Evolutionary conservation across 1,140 invertebrate species (phyloP).

Genomic region (Drosophila athabasca): DNA sequence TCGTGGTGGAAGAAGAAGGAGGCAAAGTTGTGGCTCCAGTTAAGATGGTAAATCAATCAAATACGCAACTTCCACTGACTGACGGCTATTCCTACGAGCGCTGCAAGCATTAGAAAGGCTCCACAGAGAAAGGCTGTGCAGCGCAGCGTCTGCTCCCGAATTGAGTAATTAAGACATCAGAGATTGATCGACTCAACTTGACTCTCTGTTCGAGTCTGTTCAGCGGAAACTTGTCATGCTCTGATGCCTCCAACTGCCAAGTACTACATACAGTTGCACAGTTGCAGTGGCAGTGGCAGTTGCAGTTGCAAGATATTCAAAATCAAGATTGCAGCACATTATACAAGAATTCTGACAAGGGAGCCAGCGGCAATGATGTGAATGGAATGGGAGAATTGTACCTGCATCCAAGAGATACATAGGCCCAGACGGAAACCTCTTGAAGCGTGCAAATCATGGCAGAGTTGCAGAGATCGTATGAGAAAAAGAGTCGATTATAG

Average conservation of each 20-base stretch:
- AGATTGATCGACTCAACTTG: constrained; percentile 47
- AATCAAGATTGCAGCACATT: constrained; percentile 47
- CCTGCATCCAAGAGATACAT: constrained; percentile 3
- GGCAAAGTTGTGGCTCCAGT: constrained; percentile 19
- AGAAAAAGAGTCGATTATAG: constrained; percentile 4
- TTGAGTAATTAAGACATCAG: constrained; percentile 69
- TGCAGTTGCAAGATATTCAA: constrained; percentile 41
- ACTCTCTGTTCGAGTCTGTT: neutral
- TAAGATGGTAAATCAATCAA: constrained; percentile 72
- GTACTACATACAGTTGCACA: constrained; percentile 2
- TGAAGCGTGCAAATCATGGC: constrained; percentile 4
- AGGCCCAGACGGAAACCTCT: constrained; percentile 9
- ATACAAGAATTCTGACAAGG: constrained; percentile 36
- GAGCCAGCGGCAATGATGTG: neutral
- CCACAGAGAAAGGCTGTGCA: constrained; percentile 30
- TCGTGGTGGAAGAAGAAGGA: constrained; percentile 36
- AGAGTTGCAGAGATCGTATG: neutral
- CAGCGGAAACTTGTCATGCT: constrained; percentile 49
- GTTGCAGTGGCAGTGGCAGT: constrained; percentile 17
- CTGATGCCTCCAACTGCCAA: constrained; percentile 39
- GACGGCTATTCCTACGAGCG: neutral
- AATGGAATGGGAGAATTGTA: constrained; percentile 6
- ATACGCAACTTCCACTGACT: constrained; percentile 52
- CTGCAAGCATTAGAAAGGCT: constrained; percentile 42
- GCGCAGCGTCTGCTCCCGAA: constrained; percentile 50